phyloP scores from a whole-genome alignment of 2,113 vertebrate species.

The Vidua macroura region DNA sequence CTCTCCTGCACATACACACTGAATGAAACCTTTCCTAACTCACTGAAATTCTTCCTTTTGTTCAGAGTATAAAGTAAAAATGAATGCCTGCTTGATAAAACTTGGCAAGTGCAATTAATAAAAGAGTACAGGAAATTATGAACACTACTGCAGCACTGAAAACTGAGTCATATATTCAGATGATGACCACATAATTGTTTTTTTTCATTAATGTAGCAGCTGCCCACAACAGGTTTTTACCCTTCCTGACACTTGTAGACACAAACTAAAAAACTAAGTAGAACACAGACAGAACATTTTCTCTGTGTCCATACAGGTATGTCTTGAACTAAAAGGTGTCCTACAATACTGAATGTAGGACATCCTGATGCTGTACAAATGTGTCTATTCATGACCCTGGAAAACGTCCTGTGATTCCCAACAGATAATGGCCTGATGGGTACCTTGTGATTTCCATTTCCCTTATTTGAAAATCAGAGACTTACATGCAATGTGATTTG shows the following conservation, averaged over 20 bases:
- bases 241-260: not conserved
- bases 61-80: not conserved
- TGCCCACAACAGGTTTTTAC: not conserved
- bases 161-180: not conserved
- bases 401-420: not conserved
- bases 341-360: accelerated
- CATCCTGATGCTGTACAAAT: accelerated
- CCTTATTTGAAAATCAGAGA: not conserved
- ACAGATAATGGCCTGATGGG: not conserved
- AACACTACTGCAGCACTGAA: not conserved
- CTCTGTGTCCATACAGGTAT: no score
- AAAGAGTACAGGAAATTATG: not conserved
- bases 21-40: not conserved
- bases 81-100: not conserved
- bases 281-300: not conserved
- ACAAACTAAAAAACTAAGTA: not conserved
- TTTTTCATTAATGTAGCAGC: not conserved
- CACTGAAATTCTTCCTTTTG: not conserved
- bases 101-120: not conserved
- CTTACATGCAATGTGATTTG: not conserved
- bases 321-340: not conserved
- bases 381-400: not conserved
- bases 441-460: not conserved
- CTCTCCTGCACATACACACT: not conserved
- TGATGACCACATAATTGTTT: not conserved